Percentiles rank a stretch among this genome's conserved stretches.
These are phyloP conservation scores for Morus bassanus DNA, from an alignment of 2,797 vertebrate species.

Conservation along the genomic window DNA sequence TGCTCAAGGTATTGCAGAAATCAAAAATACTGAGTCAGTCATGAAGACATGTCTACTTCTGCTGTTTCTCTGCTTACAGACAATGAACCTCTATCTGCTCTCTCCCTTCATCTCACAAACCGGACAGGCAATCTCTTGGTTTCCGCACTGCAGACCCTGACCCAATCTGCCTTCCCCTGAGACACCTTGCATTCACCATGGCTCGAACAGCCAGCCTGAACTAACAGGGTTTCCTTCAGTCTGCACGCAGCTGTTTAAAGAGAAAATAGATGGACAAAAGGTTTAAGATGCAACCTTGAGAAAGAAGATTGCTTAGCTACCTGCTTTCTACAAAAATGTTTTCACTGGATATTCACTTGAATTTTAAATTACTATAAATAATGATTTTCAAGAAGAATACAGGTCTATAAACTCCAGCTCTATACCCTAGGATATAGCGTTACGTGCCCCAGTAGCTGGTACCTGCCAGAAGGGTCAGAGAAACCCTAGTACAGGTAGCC, in stretches of 20 bases:
- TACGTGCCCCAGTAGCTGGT: neutral
- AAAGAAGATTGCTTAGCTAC: neutral
- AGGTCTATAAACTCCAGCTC: neutral
- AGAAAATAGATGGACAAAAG: neutral
- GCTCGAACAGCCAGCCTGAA: neutral
- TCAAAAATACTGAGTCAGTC: neutral
- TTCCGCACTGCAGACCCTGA: neutral
- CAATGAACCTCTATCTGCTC: neutral
- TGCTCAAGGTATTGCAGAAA: neutral
- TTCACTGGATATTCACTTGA: neutral
- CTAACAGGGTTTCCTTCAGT: neutral
- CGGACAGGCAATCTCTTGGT: neutral
- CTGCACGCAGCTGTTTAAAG: neutral
- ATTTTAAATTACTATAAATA: neutral
- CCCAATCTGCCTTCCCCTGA: neutral
- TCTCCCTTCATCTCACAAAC: neutral
- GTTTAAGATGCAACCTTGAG: neutral
- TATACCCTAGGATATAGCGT: rapidly evolving
- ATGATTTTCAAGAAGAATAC: neutral
- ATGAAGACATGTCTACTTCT: neutral
- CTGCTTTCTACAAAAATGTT: neutral
- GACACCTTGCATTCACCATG: neutral
- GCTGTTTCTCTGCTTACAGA: neutral
- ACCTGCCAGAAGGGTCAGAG: neutral
- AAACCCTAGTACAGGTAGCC: neutral